A percentile compares a stretch with the other conserved stretches of the same genome.
phyloP scores from a whole-genome alignment of 1,140 invertebrate species.

The Hesperophylax magnus region DNA sequence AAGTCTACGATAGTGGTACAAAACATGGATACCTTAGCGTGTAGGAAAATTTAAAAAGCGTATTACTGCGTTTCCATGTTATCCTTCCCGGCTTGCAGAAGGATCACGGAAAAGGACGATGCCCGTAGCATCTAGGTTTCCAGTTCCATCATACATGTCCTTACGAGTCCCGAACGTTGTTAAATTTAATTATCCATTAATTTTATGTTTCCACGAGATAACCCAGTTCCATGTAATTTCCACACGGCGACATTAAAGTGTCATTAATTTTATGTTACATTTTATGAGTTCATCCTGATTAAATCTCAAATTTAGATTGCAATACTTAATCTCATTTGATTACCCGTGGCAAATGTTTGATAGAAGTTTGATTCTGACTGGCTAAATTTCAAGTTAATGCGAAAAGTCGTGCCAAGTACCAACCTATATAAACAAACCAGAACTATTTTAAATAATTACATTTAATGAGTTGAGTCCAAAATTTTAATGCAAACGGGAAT shows the following conservation, averaged over 20 bases:
- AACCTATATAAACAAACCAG: too few relatives aligned
- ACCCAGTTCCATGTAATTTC: slow-evolving; percentile 36
- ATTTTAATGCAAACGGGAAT: too few relatives aligned
- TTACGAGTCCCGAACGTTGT: slow-evolving; percentile 34
- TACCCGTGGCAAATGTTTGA: slow-evolving; percentile 1
- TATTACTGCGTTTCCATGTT: too few relatives aligned
- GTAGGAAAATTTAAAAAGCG: too few relatives aligned
- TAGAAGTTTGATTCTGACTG: background rate
- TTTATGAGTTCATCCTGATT: slow-evolving; percentile 40
- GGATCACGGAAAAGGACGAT: too few relatives aligned
- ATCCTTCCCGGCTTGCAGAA: too few relatives aligned
- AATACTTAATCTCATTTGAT: slow-evolving; percentile 21
- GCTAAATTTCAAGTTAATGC: too few relatives aligned
- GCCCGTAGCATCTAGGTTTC: background rate
- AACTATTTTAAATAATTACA: too few relatives aligned
- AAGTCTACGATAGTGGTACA: too few relatives aligned
- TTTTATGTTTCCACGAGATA: slow-evolving; percentile 45
- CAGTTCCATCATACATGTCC: slow-evolving; percentile 16
- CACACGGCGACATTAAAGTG: slow-evolving; percentile 28
- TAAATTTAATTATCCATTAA: slow-evolving; percentile 54
- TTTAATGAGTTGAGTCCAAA: too few relatives aligned
- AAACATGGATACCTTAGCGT: too few relatives aligned
- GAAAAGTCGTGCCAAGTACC: too few relatives aligned
- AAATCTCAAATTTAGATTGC: slow-evolving; percentile 29
- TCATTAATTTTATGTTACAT: slow-evolving; percentile 40